Conservation (phyloP, 1,140 invertebrate species). For the Sitobion miscanthi region DNA sequence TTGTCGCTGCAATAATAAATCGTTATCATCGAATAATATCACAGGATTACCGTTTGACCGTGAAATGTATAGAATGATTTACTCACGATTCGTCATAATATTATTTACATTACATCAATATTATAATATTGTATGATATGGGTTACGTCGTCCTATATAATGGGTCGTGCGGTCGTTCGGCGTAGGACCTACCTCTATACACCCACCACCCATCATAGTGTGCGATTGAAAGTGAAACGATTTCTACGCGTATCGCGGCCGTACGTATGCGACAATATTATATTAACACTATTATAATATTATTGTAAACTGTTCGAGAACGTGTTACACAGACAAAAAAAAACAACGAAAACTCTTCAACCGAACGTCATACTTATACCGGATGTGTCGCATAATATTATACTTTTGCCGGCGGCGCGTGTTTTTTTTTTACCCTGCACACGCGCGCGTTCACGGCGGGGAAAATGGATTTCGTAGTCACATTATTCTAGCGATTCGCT, state of each 20-base stretch:
- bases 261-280: no score
- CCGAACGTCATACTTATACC: not conserved
- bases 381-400: not conserved
- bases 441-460: not conserved
- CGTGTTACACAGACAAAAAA: not conserved
- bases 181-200: no score
- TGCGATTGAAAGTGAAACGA: not conserved
- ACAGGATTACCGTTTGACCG: not conserved
- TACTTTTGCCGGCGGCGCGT: not conserved
- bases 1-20: no score
- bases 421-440: not conserved
- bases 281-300: no score
- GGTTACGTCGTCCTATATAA: not conserved
- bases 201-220: not conserved
- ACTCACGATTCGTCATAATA: not conserved
- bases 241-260: not conserved
- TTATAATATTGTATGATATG: no score
- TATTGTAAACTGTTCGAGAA: not conserved
- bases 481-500: not conserved
- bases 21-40: no score
- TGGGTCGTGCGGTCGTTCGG: not conserved
- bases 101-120: not conserved
- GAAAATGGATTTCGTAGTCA: constrained; percentile 4
- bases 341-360: not conserved
- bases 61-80: not conserved